Base-by-base conservation (phyloP, 1,140 invertebrate genomes). In the Musca vetustissima region DNA sequence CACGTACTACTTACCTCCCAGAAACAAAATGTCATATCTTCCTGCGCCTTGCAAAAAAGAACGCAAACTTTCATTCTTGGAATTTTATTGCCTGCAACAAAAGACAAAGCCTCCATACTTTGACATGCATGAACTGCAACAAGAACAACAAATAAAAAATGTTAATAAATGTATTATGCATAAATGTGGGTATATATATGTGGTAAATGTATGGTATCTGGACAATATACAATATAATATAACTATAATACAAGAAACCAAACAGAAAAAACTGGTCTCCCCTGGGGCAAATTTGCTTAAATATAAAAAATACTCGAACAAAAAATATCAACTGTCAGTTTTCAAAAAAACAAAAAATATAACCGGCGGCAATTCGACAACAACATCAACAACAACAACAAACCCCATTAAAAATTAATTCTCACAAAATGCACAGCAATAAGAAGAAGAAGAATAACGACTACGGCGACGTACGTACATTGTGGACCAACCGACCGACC, bases 261-360 rank as follows among this genome's bases (percentile, higher is more conserved):
- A 25, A 57, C 11, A 59, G 28, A 36, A 21, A 61, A 61, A 65
- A 65, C 64, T 65, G 64, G 64, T 65, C 47, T 65, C 19, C 7
- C 57, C 36, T 43, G 36, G 28, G 57, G 57, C 57, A 43, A 61
- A 61, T 61, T 61, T 61, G 57, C 17, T 61, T 21, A 61, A 61
- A 61, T 19, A 61, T 36, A 61, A 52, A 52, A 52, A 52, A 19
- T 19, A 52, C 49, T 19, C 7, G 21, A 17, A 59, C 9, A 59
- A 49, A 65, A 67, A 70, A 66, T 61, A 67, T 67, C 64, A 70
- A 67, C 69, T 70, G 69, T 70, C 69, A 70, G 64, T 70, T 70
- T 70, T 70, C 19, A 28, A 25, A 25, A 59, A 65, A 43, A 17
- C 11, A 48, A 64, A 65, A 57, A 66, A 69, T 22, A 21, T 43